Conservation (phyloP, 2,113 vertebrate genomes). For the Agapornis roseicollis region DNA sequence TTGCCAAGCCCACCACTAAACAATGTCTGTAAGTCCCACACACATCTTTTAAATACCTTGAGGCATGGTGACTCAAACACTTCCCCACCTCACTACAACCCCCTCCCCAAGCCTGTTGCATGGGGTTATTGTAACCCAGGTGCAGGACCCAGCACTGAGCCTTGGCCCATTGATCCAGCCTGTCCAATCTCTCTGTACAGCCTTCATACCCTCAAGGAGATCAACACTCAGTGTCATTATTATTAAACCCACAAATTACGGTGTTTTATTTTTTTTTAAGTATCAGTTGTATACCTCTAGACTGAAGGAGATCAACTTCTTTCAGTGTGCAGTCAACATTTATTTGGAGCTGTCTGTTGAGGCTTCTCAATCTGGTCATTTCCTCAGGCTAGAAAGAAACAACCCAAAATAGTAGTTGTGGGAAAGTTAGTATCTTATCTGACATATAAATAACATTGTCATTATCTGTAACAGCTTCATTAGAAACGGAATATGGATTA, state of each 20-base stretch:
- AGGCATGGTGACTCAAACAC: neutral
- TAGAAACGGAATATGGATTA: neutral
- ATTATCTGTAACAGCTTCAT: neutral
- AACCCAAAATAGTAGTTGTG: constrained; percentile 71
- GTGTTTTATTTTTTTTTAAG: neutral
- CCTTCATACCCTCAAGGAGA: neutral
- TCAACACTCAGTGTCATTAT: fast-evolving
- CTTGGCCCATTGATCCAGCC: fast-evolving
- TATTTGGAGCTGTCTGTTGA: constrained; percentile 97
- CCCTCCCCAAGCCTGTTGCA: neutral
- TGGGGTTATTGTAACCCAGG: neutral
- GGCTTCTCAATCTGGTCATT: constrained; percentile 94
- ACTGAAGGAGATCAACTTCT: constrained; percentile 95
- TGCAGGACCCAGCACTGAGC: fast-evolving
- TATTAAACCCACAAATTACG: neutral
- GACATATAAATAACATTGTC: neutral
- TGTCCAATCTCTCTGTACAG: neutral
- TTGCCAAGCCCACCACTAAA: neutral
- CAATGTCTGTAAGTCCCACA: neutral
- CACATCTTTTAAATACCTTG: neutral
- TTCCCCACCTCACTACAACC: fast-evolving
- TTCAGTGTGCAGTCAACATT: constrained; percentile 98
- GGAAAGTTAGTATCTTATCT: constrained; percentile 62
- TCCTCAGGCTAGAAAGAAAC: constrained; percentile 89
- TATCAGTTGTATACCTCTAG: constrained; percentile 84